phyloP scores from a whole-genome alignment of 2,888 invertebrate genomes.

The Mystacides longicornis region DNA sequence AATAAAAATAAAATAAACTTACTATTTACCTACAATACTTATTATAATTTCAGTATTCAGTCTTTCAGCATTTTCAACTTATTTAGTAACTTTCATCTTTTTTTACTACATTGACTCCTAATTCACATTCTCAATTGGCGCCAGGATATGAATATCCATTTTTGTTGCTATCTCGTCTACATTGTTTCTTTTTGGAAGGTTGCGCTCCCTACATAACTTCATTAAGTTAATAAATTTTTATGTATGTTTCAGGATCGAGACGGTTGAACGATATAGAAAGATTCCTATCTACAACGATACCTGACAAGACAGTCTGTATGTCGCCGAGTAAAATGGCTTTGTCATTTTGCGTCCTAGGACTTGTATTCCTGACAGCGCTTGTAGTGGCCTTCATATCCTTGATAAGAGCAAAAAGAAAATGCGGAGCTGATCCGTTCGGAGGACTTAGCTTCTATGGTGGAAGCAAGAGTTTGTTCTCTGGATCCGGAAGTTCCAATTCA shows the following conservation, averaged over 20 bases:
- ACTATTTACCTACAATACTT: too few species aligned
- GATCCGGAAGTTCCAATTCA: slow-evolving; percentile 52
- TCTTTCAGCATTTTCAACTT: too few species aligned
- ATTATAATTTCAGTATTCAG: too few species aligned
- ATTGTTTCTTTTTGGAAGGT: too few species aligned
- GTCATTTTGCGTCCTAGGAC: slow-evolving; percentile 63
- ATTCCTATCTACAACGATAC: slow-evolving; percentile 28
- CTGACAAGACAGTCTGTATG: slow-evolving; percentile 61
- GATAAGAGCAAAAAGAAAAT: slow-evolving; percentile 51
- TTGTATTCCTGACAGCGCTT: slow-evolving; percentile 64
- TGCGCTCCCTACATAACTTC: too few species aligned
- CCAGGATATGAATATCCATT: too few species aligned
- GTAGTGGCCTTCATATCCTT: slow-evolving; percentile 62
- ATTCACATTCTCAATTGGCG: too few species aligned
- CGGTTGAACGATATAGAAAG: slow-evolving; percentile 21
- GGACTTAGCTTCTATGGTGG: slow-evolving; percentile 51
- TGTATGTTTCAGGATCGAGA: slow-evolving; percentile 19
- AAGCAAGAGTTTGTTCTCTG: slow-evolving; percentile 54
- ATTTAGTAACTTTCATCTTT: too few species aligned
- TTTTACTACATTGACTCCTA: too few species aligned
- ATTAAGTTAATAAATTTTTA: background rate
- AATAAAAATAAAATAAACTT: too few species aligned
- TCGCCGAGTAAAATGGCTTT: slow-evolving; percentile 71
- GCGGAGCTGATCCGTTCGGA: slow-evolving; percentile 43
- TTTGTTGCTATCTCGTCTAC: too few species aligned